These are phyloP conservation scores for Corella eumyota DNA, from an alignment of 23 tunicate species.

Conservation along the genomic window DNA sequence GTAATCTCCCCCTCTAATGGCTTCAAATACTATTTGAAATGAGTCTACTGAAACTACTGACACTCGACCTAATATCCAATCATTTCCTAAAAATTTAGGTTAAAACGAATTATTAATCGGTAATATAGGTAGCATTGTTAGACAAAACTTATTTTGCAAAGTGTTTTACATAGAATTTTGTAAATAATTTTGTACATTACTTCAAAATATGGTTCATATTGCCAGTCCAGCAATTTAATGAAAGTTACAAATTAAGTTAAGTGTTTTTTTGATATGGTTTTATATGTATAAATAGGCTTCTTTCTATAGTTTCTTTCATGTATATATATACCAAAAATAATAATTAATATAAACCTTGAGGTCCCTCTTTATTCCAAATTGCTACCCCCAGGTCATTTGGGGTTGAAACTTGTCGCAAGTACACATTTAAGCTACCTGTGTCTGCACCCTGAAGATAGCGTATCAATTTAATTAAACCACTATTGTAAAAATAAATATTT, in stretches of 20 bases:
- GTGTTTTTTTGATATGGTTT: too few relatives aligned
- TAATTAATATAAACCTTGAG: too few relatives aligned
- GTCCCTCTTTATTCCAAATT: constrained; percentile 52
- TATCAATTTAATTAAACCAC: not conserved
- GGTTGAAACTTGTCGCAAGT: constrained; percentile 13
- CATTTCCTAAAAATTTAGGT: constrained; percentile 21
- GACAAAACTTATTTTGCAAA: too few relatives aligned
- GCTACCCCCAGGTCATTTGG: constrained; percentile 18
- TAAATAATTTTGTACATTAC: too few relatives aligned
- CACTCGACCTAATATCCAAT: constrained; percentile 35
- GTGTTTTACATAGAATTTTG: too few relatives aligned
- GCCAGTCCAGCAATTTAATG: too few relatives aligned
- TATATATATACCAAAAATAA: too few relatives aligned
- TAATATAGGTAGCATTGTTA: not conserved
- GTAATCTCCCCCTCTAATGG: constrained; percentile 55
- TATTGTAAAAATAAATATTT: too few relatives aligned
- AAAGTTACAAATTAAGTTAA: too few relatives aligned
- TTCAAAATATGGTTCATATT: too few relatives aligned
- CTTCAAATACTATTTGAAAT: constrained; percentile 58
- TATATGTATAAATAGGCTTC: too few relatives aligned
- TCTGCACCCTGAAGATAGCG: constrained; percentile 43
- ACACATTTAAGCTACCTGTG: constrained; percentile 44
- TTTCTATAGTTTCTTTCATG: too few relatives aligned
- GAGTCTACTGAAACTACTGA: constrained; percentile 15
- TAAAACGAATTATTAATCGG: not conserved